These are phyloP conservation scores for Zeugodacus cucurbitae DNA, from an alignment of 1,140 invertebrate genomes.

Conservation along the genomic window DNA sequence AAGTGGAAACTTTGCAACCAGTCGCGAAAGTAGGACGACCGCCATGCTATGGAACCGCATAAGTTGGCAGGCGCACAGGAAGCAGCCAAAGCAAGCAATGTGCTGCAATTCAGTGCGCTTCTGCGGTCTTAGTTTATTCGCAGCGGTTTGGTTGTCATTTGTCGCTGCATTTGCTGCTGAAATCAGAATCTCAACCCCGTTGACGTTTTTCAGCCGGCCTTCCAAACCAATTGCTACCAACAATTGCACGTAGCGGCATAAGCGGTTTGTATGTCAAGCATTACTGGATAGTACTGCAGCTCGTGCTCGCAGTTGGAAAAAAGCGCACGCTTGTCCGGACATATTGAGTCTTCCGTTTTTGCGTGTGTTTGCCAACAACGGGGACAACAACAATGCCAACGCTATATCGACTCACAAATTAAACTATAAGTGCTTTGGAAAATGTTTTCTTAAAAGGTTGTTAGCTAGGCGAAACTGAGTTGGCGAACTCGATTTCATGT, in stretches of 20 bases:
- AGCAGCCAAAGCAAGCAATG: neutral
- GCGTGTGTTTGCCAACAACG: neutral
- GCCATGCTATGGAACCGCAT: neutral
- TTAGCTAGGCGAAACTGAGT: neutral
- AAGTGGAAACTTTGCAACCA: neutral
- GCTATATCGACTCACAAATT: slow-evolving; percentile 4
- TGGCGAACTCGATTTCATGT: neutral
- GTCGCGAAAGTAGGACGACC: neutral
- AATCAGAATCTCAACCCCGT: neutral
- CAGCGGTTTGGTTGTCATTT: slow-evolving; percentile 1
- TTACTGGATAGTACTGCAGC: neutral
- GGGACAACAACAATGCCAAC: neutral
- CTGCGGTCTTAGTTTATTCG: neutral
- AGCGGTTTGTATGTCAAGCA: slow-evolving; percentile 7
- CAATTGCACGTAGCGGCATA: neutral
- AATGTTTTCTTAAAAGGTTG: slow-evolving; percentile 31
- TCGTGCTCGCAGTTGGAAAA: neutral
- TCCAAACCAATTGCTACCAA: neutral
- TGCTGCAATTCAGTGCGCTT: neutral
- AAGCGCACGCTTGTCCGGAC: neutral
- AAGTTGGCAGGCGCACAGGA: neutral
- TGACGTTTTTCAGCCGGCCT: neutral
- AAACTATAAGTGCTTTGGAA: slow-evolving; percentile 17
- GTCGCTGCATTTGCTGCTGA: neutral
- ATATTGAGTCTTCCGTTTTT: slow-evolving; percentile 2